Base-by-base conservation (phyloP, 1,140 invertebrate genomes). In the Cydia fagiglandana region DNA sequence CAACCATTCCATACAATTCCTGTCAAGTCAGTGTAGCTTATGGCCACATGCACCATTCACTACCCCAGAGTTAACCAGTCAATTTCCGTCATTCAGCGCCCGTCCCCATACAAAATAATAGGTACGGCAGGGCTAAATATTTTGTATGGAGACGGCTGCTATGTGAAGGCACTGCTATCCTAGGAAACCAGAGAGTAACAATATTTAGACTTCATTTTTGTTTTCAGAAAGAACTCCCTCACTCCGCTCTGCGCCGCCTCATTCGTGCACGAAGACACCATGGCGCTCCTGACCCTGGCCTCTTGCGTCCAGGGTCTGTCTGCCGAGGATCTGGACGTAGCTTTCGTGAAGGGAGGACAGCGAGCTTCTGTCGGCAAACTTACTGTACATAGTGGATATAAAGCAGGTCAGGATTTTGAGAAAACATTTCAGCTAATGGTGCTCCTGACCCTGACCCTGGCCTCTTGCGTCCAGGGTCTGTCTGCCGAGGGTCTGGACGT, bases 221-320 rank as follows among this genome's bases (percentile, higher is more conserved):
- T 17, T 45, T 70, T 10, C n/a, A 70, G 66, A 10, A 70, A 70
- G 15, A 70, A 38, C 38, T 70, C 30, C 15, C 30, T 17, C 13
- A 70, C n/a, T 1, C 66, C 66, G 15, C 66, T 70, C 34, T 70
- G 66, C n/a, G 66, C 66, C n/a, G 66, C 66, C 6, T 41, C 66
- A 17, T 70, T 70, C 34, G 24, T 70, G 15, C 66, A 70, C 9
- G 66, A 70, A 34, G 30, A 38, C 64, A 68, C 30, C n/a, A 38
- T 70, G 34, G 66, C 66, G 7, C 66, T 70, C 34, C 12, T 70
- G 6, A 70, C 66, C 34, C 66, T 70, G 15, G 66, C 66, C 3
- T 70, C 38, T n/a, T 70, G 66, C 34, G 66, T 70, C n/a, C 34
- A 38, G 30, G 66, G 30, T 7, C 66, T 34, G 30, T 6, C 66